Conservation (phyloP, 2,113 vertebrate species). For the Eublepharis macularius region DNA sequence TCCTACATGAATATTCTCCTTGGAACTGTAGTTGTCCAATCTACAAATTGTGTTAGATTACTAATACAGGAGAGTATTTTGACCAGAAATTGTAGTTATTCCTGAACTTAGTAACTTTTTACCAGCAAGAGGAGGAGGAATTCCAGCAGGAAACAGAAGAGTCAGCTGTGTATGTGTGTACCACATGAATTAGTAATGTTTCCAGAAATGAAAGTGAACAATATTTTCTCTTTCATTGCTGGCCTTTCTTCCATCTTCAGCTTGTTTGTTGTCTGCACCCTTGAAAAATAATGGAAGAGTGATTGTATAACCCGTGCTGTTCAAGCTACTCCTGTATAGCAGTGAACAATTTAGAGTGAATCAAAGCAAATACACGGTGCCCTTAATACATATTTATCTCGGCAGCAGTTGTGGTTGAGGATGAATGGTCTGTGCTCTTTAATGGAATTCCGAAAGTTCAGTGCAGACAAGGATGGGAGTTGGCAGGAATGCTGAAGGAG, state of each 20-base stretch:
- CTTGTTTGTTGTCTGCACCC: not conserved
- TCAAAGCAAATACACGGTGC: not conserved
- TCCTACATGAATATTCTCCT: not conserved
- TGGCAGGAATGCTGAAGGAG: not conserved
- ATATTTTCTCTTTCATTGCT: slow-evolving; percentile 17
- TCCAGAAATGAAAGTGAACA: slow-evolving; percentile 33
- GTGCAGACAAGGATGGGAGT: not conserved
- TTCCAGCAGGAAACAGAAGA: slow-evolving; percentile 35
- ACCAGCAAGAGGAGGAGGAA: slow-evolving; percentile 11
- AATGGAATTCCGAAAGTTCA: not conserved
- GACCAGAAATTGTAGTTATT: not conserved
- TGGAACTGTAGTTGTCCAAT: not conserved
- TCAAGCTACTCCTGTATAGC: not conserved
- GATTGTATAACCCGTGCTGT: accelerated
- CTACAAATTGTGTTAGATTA: not conserved
- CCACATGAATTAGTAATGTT: slow-evolving; percentile 35
- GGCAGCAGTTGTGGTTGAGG: not conserved
- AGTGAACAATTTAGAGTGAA: not conserved
- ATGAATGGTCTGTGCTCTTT: not conserved
- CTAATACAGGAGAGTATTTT: slow-evolving; percentile 1
- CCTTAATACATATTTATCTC: not conserved
- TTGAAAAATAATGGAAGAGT: not conserved
- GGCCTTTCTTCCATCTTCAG: not conserved
- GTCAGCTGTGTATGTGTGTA: slow-evolving; percentile 6
- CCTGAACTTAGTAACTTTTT: slow-evolving; percentile 14